Evolutionary conservation across 1,140 invertebrate species (phyloP).

Genomic region (Vanessa atalanta): DNA sequence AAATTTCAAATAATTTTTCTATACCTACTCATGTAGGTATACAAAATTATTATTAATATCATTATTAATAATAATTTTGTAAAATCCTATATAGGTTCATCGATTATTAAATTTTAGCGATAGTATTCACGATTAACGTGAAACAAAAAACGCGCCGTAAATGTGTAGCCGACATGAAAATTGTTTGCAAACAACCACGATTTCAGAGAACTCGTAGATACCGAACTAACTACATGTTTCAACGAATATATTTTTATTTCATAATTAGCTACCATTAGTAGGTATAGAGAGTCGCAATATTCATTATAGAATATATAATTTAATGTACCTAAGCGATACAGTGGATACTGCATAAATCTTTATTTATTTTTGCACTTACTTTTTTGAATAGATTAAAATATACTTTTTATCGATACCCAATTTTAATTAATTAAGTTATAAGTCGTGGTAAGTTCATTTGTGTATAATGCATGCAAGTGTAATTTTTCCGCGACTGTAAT

Average conservation of each 20-base stretch:
- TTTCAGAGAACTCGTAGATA: neutral
- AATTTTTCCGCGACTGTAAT: slow-evolving; percentile 48
- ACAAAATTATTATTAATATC: no score
- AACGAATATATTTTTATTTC: neutral
- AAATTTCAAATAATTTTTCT: neutral
- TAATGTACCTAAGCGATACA: no score
- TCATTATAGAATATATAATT: no score
- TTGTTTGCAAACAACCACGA: neutral
- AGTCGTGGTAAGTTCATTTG: neutral
- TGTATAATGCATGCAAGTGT: slow-evolving; percentile 41
- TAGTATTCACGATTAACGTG: slow-evolving; percentile 16
- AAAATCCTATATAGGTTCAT: no score
- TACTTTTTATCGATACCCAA: no score
- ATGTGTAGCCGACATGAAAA: slow-evolving; percentile 30
- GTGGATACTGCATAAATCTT: no score
- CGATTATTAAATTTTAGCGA: neutral
- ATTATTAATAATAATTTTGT: no score
- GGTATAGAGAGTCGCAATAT: no score
- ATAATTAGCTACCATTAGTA: no score
- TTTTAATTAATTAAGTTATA: neutral
- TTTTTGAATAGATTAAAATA: no score
- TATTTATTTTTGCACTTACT: no score
- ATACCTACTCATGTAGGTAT: no score
- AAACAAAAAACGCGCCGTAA: slow-evolving; percentile 8
- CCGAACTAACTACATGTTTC: neutral